Evolutionary conservation across 2,113 vertebrate genomes (phyloP).

Genomic region (Ochotona curzoniae): DNA sequence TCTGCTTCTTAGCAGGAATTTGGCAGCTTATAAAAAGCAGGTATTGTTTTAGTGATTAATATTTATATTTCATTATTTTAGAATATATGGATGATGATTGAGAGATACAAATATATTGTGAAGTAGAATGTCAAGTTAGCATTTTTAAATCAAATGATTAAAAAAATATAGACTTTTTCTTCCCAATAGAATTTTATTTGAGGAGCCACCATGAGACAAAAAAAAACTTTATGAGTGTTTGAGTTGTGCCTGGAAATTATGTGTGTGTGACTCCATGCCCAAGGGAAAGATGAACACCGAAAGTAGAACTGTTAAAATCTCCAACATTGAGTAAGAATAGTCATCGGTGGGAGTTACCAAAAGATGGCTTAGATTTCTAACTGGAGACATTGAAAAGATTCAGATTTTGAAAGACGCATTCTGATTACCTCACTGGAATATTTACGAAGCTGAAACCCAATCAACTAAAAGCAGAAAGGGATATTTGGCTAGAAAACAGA

Average conservation of each 20-base stretch:
- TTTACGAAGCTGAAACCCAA: not conserved
- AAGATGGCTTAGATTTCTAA: constrained; percentile 2
- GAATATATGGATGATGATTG: not conserved
- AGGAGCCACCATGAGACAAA: not conserved
- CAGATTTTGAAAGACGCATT: not conserved
- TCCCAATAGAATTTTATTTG: not conserved
- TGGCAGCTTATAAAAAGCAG: not conserved
- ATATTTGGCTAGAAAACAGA: constrained; percentile 14
- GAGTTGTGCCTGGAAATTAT: not conserved
- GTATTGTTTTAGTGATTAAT: not conserved
- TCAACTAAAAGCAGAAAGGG: not conserved
- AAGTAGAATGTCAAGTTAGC: not conserved
- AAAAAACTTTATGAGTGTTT: not conserved
- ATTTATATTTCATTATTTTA: not conserved
- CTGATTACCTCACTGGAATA: not conserved
- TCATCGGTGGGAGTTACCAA: not conserved
- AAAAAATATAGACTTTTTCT: not conserved
- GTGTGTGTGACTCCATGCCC: not conserved
- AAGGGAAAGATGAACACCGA: not conserved
- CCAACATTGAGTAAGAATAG: not conserved
- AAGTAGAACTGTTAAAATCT: not conserved
- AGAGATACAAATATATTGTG: not conserved
- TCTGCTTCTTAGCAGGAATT: not conserved
- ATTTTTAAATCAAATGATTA: not conserved
- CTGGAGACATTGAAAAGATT: not conserved